Percentiles rank a stretch among this genome's conserved stretches.
Evolutionary conservation across 2,888 invertebrate species (phyloP).

Genomic region (Metacarcinus magister): DNA sequence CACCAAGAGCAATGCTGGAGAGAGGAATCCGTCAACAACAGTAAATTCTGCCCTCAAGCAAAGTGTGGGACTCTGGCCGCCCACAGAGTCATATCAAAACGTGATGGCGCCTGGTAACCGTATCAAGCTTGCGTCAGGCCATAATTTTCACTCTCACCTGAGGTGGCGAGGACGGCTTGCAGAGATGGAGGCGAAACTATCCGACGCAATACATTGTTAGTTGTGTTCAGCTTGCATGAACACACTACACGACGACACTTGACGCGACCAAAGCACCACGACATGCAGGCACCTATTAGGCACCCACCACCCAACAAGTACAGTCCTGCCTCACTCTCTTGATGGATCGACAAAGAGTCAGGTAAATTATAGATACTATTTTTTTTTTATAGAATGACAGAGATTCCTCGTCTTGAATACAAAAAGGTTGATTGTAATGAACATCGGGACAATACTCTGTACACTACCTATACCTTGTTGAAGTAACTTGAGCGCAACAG

Average conservation of each 20-base stretch:
- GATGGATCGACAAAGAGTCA: not conserved
- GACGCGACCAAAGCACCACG: not conserved
- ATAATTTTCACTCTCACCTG: not conserved
- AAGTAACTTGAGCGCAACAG: not conserved
- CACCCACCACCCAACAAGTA: not conserved
- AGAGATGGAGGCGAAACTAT: slow-evolving; percentile 10
- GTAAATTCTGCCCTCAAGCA: not conserved
- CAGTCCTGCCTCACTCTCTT: not conserved
- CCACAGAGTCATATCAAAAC: not conserved
- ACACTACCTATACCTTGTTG: not conserved
- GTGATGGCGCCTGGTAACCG: not conserved
- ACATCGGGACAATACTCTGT: not conserved
- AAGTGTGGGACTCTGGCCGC: not conserved
- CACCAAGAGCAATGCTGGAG: not conserved
- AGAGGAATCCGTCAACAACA: not conserved
- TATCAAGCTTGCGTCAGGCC: not conserved
- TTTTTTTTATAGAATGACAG: not conserved
- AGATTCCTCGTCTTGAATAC: not conserved
- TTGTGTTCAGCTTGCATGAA: not conserved
- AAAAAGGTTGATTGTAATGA: not conserved
- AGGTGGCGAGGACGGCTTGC: not conserved
- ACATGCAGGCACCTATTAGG: not conserved
- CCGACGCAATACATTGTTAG: not conserved
- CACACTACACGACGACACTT: not conserved
- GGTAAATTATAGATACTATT: not conserved